Base-by-base conservation (phyloP, 2,888 invertebrate species). In the Drosophila leonis region DNA sequence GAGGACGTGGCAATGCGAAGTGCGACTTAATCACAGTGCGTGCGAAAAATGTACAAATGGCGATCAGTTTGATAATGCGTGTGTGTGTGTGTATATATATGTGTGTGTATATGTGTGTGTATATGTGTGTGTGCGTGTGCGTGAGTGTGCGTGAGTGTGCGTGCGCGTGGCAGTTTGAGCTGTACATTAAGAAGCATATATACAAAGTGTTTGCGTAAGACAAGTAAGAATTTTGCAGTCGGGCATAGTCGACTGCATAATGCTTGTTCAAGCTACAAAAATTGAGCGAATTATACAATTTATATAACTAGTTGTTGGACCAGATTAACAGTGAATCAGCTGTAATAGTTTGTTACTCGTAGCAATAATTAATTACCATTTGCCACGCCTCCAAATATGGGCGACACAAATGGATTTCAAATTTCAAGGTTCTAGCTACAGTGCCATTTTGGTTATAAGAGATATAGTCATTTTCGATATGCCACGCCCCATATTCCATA, bases 11-110 rank as follows among this genome's bases (percentile, higher is more conserved):
- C 44, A 37, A 20, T 27, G 18, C 27, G 35, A 63, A 46, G 37
- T 37, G 37, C 27, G 12, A n/a, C 62, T 56, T 63, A 63, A 63
- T 56, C 37, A 29, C 37, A 37, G 20, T 37, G 46, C 56, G 44
- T 56, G 63, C 63, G 27, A 4, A 35, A 46, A 62, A 18, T 46
- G 12, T 27, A 29, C 35, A 63, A 63, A 46, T 37, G 37, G 27
- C 44, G 44, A 55, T 57, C 57, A 57, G 44, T 27, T n/a, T 18
- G 13, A 24, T n/a, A 6, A 12, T 24, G 8, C 2, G 13, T 7
- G n/a, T n/a, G 20, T 7, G 12, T n/a, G 9, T 10, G 18, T 24
- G 56, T 10, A 15, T 15, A 2, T 37, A 24, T 35, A 13, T 20
- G 13, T 15, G 20, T 12, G n/a, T 13, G 27, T 15, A n/a, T n/a